Evolutionary conservation across 2,888 invertebrate species (phyloP).

Genomic region (Microctonus brassicae): DNA sequence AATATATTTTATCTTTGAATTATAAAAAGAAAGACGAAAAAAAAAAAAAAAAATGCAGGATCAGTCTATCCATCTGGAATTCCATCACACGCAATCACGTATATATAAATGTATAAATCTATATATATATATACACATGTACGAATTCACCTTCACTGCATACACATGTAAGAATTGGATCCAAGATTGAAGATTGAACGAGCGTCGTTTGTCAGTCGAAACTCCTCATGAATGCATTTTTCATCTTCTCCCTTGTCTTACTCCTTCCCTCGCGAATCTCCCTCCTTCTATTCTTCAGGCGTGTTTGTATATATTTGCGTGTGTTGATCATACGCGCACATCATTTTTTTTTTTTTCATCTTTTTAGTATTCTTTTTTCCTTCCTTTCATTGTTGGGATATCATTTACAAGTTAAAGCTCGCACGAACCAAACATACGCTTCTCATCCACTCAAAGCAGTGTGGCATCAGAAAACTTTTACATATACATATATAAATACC

Average conservation of each 20-base stretch:
- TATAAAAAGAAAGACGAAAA: not conserved
- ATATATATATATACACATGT: constrained; percentile 6
- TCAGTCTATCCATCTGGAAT: constrained; percentile 1
- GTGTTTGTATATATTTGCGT: not conserved
- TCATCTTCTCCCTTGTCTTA: constrained; percentile 18
- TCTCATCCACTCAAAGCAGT: not conserved
- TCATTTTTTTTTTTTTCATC: constrained; percentile 19
- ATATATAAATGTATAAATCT: not conserved
- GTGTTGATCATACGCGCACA: constrained; percentile 9
- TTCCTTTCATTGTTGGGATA: constrained; percentile 36
- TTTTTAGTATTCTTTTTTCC: constrained; percentile 20
- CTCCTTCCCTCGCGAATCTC: constrained; percentile 21
- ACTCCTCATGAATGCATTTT: constrained; percentile 42
- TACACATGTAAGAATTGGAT: constrained; percentile 40
- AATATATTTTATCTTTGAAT: too few relatives aligned
- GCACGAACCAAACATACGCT: constrained; percentile 26
- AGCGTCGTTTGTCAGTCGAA: constrained; percentile 48
- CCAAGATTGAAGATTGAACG: constrained; percentile 48
- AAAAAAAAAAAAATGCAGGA: not conserved
- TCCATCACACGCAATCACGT: constrained; percentile 5
- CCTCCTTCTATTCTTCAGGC: constrained; percentile 21
- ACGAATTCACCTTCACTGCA: constrained; percentile 30
- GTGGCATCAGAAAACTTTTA: too few relatives aligned
- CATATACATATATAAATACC: too few relatives aligned
- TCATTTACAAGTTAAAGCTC: constrained; percentile 48